Conservation (phyloP, 1,140 invertebrate species). For the Magallana angulata region DNA sequence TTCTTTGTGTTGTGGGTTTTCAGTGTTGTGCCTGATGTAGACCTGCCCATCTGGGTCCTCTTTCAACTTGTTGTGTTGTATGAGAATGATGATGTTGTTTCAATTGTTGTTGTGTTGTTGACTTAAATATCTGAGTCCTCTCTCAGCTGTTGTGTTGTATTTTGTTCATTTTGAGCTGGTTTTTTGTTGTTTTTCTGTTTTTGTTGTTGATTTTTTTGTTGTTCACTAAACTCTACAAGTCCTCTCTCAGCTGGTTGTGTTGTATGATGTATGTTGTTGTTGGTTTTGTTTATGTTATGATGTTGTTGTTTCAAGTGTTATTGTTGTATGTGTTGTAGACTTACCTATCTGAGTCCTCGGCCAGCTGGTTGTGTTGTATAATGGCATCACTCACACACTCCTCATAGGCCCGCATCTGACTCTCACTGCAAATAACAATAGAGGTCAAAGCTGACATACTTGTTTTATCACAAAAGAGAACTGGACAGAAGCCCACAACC, state of each 20-base stretch:
- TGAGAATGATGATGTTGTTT: not conserved
- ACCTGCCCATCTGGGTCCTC: not conserved
- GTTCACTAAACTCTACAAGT: no score
- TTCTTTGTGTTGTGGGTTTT: not conserved
- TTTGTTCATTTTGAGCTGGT: no score
- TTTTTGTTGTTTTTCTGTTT: not conserved
- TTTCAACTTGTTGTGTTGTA: not conserved
- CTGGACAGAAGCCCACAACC: no score
- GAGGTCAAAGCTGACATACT: no score
- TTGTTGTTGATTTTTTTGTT: not conserved
- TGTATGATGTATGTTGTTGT: not conserved
- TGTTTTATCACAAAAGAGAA: no score
- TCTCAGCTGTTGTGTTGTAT: no score
- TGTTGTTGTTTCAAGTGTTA: not conserved
- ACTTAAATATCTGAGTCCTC: no score
- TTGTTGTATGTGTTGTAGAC: constrained; percentile 41
- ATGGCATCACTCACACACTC: constrained; percentile 90
- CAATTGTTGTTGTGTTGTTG: not conserved
- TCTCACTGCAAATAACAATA: constrained; percentile 80
- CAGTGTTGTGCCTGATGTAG: not conserved
- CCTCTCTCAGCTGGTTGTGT: not conserved
- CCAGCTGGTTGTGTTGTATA: constrained; percentile 89
- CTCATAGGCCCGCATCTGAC: constrained; percentile 89
- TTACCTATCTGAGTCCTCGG: constrained; percentile 83
- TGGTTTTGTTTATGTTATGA: not conserved